Percentiles rank a stretch among this genome's conserved stretches.
phyloP scores from a whole-genome alignment of 2,888 invertebrate species.

The Drosophila macrothrix region DNA sequence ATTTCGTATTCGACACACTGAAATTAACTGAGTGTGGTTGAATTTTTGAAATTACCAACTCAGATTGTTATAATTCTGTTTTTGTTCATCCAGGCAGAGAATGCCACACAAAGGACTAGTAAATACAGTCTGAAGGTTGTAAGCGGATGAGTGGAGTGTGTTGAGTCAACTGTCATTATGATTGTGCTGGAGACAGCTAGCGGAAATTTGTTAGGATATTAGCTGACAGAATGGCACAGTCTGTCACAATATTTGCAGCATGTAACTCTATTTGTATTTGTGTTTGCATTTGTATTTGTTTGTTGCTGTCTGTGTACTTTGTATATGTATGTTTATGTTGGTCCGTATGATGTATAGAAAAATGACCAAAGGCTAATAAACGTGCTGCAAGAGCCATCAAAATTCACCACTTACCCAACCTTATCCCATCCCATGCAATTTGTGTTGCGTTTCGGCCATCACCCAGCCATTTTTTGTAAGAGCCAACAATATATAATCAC shows the following conservation, averaged over 20 bases:
- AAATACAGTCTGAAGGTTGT: not conserved
- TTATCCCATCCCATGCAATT: conserved; percentile 8
- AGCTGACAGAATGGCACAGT: conserved; percentile 44
- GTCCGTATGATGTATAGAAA: conserved; percentile 11
- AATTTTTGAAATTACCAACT: conserved; percentile 18
- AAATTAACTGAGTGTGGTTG: not conserved
- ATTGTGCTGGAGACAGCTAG: conserved; percentile 39
- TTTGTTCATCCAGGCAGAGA: conserved; percentile 24
- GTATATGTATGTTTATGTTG: conserved; percentile 16
- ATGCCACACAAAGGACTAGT: conserved; percentile 25
- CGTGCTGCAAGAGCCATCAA: conserved; percentile 41
- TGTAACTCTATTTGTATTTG: conserved; percentile 34
- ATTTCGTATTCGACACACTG: not conserved
- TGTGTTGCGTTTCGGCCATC: conserved; percentile 25
- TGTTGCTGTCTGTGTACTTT: conserved; percentile 3
- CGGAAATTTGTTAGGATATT: conserved; percentile 65
- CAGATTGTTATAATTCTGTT: conserved; percentile 26
- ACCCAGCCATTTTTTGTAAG: conserved; percentile 27
- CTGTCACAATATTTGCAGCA: conserved; percentile 52
- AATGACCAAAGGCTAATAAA: conserved; percentile 31
- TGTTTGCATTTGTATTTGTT: conserved; percentile 20
- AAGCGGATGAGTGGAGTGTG: not conserved
- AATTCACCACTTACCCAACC: conserved; percentile 36
- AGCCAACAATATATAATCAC: conserved; percentile 25
- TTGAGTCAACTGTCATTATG: conserved; percentile 28